Base-by-base conservation (phyloP, 2,797 vertebrate species). In the Takifugu ocellatus region DNA sequence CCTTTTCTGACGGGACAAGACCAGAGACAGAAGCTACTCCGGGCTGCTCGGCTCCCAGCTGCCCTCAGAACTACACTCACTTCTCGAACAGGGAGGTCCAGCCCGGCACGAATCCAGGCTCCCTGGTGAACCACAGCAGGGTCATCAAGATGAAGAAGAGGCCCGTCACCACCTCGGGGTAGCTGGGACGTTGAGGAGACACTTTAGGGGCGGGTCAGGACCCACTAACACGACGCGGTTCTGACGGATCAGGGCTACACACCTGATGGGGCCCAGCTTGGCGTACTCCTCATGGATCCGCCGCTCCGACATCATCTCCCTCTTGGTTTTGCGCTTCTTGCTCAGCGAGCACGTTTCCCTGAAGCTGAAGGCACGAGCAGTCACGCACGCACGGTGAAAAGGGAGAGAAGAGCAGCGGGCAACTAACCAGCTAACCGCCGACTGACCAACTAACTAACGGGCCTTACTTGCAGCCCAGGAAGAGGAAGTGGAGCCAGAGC, bases 61-160 rank as follows among this genome's bases (percentile, higher is more conserved):
- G 6, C 27, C 27, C 0, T n/a, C 26, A 29, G 49, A 49, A 53
- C 43, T 5, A 21, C n/a, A 10, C 26, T 84, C 86, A 96, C 97
- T 96, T 96, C 85, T 96, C 93, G 88, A 99, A 98, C 45, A 98
- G 90, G 2, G 95, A 96, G 5, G 96, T 96, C 97, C 96, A 99
- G 26, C 97, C 97, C 0, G 95, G 93, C 24, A 98, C 93, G 58
- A 99, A 99, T 31, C 97, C 97, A 0, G 96, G 97, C 76, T 99
- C 97, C 72, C 97, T 91, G 57, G 95, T 97, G 89, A 99, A 98
- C 97, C 97, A 99, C 75, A 99, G 92, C 70, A 99, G 74, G 0
- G 95, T 96, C 96, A 99, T 98, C 70, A 98, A 83, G 78, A 99
- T 81, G 87, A 99, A 99, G 88, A 99, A 97, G 69, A 98, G 86